phyloP scores from a whole-genome alignment of 1,140 invertebrate species.

The Drosophila parabipectinata region DNA sequence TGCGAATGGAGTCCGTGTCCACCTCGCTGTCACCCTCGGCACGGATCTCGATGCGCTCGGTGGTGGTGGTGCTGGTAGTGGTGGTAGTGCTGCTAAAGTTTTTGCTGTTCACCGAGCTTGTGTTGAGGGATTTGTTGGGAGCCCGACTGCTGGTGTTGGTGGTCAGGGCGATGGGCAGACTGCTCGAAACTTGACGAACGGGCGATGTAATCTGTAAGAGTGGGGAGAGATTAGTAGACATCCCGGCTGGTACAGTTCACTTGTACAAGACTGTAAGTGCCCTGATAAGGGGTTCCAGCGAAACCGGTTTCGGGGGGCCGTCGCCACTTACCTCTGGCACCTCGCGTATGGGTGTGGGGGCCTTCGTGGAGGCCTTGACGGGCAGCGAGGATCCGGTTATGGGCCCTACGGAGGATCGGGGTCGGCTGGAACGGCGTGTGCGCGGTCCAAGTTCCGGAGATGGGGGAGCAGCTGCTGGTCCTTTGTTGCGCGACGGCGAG shows the following conservation, averaged over 20 bases:
- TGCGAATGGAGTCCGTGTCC: slow-evolving; percentile 64
- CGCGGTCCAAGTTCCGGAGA: slow-evolving; percentile 28
- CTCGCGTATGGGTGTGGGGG: slow-evolving; percentile 68
- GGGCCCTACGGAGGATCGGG: slow-evolving; percentile 50
- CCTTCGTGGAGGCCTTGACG: slow-evolving; percentile 42
- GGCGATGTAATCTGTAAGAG: slow-evolving; percentile 42
- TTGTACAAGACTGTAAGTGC: neutral
- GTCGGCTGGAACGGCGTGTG: slow-evolving; percentile 69
- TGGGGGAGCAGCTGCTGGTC: slow-evolving; percentile 5
- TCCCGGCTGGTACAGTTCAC: neutral
- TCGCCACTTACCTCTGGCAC: slow-evolving; percentile 53
- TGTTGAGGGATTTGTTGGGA: slow-evolving; percentile 47
- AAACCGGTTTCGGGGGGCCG: neutral
- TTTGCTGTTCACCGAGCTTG: slow-evolving; percentile 70
- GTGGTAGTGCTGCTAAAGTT: slow-evolving; percentile 40
- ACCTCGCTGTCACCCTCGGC: slow-evolving; percentile 51
- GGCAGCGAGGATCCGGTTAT: slow-evolving; percentile 14
- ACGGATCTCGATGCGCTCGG: slow-evolving; percentile 66
- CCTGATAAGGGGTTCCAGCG: neutral
- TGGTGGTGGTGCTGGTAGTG: slow-evolving; percentile 60
- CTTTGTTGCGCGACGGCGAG: slow-evolving; percentile 60
- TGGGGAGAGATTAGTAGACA: neutral
- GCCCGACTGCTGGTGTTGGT: slow-evolving; percentile 71
- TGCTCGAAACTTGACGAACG: slow-evolving; percentile 47
- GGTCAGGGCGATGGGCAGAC: slow-evolving; percentile 67